These are phyloP conservation scores for Flexamia atlantica DNA, from an alignment of 2,888 invertebrate genomes.

Conservation along the genomic window DNA sequence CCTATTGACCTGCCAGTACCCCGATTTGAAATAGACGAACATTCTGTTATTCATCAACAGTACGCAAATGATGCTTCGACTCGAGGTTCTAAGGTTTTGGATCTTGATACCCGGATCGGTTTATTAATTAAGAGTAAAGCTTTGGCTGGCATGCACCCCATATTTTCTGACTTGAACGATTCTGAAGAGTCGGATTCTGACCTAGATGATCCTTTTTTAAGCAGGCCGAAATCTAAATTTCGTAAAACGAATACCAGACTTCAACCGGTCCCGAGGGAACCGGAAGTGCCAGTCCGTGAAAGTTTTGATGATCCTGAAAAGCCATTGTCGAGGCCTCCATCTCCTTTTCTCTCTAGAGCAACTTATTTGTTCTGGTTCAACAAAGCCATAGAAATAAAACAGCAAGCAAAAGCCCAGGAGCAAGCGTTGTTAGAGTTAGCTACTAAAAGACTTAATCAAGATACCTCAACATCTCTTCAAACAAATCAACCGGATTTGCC, in stretches of 20 bases:
- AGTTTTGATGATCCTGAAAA: conserved; percentile 50
- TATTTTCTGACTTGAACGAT: conserved; percentile 44
- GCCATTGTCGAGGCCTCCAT: conserved; percentile 43
- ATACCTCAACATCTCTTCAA: neutral
- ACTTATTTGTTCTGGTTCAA: conserved; percentile 55
- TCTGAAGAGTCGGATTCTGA: conserved; percentile 28
- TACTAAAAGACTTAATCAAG: conserved; percentile 13
- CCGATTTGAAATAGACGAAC: conserved; percentile 19
- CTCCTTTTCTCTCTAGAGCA: conserved; percentile 51
- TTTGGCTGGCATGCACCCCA: conserved; percentile 32
- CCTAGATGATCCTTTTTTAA: conserved; percentile 32
- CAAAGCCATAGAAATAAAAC: conserved; percentile 50
- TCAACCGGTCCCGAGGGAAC: neutral
- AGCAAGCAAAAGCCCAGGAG: conserved; percentile 48
- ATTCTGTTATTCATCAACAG: neutral
- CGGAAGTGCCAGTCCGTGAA: neutral
- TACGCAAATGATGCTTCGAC: neutral
- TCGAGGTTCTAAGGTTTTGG: neutral
- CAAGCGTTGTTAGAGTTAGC: conserved; percentile 40
- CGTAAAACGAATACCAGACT: neutral
- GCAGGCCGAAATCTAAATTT: neutral
- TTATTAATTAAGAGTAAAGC: conserved; percentile 51
- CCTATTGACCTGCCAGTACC: conserved; percentile 42
- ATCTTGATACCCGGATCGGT: conserved; percentile 43
- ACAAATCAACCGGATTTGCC: neutral